Conservation (phyloP, 2,797 vertebrate genomes). For the Enteromius argenteus region DNA sequence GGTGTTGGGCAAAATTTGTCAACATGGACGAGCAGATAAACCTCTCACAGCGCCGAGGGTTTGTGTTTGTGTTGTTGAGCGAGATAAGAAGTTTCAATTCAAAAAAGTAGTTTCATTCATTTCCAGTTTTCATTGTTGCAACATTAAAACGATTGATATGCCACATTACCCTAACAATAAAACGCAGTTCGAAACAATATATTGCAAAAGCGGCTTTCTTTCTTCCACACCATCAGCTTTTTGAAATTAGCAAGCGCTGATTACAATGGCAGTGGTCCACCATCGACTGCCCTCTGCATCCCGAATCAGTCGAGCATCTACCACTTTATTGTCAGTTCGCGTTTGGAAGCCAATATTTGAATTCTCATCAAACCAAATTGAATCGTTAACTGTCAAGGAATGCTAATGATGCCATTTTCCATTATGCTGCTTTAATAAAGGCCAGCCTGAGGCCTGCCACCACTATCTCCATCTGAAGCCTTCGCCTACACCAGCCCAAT, state of each 20-base stretch:
- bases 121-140: constrained; percentile 5
- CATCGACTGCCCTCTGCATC: constrained; percentile 56
- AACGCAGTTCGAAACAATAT: constrained; percentile 41
- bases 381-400: constrained; percentile 79
- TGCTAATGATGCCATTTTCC: constrained; percentile 77
- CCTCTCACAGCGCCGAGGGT: background rate
- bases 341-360: constrained; percentile 70
- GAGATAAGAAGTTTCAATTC: background rate
- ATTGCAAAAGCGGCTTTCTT: constrained; percentile 42
- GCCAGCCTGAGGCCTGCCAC: constrained; percentile 50
- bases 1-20: background rate
- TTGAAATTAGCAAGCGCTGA: constrained; percentile 66
- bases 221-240: constrained; percentile 56
- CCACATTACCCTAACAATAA: constrained; percentile 50
- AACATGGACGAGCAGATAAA: background rate
- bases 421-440: constrained; percentile 68
- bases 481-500: constrained; percentile 59
- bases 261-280: constrained; percentile 64
- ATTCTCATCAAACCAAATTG: constrained; percentile 71
- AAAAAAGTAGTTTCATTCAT: constrained; percentile 5
- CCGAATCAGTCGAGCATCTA: constrained; percentile 58
- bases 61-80: background rate
- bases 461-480: constrained; percentile 46
- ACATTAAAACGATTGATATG: constrained; percentile 41
- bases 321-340: constrained; percentile 67